Evolutionary conservation across 2,113 vertebrate genomes (phyloP).

Genomic region (Sylvilagus bachmani): DNA sequence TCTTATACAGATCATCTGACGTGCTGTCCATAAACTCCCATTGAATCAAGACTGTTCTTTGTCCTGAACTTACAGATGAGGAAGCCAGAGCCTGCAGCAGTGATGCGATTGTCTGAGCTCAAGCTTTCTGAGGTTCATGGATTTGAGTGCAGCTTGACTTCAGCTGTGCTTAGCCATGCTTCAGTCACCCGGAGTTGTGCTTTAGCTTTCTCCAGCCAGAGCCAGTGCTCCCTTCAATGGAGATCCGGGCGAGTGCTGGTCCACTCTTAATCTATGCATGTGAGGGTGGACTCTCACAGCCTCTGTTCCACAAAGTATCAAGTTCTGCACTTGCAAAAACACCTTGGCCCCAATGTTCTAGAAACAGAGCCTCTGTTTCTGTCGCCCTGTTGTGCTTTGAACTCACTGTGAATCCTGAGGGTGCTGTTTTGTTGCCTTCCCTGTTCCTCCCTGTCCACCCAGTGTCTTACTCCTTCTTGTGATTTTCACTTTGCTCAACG

Average conservation of each 20-base stretch:
- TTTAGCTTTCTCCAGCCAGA: not conserved
- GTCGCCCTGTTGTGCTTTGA: not conserved
- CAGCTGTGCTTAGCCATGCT: not conserved
- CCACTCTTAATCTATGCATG: not conserved
- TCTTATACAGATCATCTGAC: not conserved
- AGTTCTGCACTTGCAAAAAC: not conserved
- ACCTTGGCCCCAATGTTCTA: not conserved
- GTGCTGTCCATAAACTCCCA: not conserved
- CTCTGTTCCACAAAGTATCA: not conserved
- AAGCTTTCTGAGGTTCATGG: not conserved
- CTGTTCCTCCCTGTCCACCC: fast-evolving
- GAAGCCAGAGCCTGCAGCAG: not conserved
- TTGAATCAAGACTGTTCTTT: not conserved
- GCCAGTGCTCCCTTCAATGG: not conserved
- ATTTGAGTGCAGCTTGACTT: not conserved
- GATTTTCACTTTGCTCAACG: not conserved
- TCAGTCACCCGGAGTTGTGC: not conserved
- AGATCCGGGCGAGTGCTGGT: not conserved
- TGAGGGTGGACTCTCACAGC: not conserved
- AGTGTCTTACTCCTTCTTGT: not conserved
- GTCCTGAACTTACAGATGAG: not conserved
- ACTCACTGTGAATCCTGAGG: not conserved
- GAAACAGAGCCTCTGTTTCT: not conserved
- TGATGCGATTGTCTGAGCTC: not conserved
- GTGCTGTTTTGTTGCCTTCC: no score